Evolutionary conservation across 2,113 vertebrate species (phyloP).

Genomic region (Ivindomyrus marchei): DNA sequence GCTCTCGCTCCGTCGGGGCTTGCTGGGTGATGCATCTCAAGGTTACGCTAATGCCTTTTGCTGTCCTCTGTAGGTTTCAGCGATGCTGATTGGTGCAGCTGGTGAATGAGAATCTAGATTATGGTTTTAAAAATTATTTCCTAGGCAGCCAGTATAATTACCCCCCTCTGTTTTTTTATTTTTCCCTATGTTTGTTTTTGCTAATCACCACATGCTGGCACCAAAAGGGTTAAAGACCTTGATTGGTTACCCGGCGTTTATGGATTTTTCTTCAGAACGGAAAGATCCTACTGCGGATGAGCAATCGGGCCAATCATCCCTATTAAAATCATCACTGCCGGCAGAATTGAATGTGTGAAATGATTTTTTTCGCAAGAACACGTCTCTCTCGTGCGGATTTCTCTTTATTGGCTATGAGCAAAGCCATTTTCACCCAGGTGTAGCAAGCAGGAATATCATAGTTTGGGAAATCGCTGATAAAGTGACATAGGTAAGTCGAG

Average conservation of each 20-base stretch:
- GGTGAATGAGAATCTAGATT: neutral
- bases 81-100: neutral
- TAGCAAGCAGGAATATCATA: neutral
- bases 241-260: slow-evolving; percentile 6
- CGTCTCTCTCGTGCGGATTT: neutral
- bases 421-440: neutral
- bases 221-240: neutral
- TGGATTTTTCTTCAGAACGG: neutral
- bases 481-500: neutral
- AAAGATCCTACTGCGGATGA: neutral
- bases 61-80: neutral
- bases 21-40: neutral
- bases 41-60: neutral
- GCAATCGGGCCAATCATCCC: neutral
- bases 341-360: neutral
- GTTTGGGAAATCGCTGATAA: neutral
- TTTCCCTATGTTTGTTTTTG: neutral
- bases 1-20: neutral
- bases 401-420: neutral
- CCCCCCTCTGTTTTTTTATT: neutral
- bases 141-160: neutral
- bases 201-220: slow-evolving; percentile 10
- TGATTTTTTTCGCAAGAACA: neutral
- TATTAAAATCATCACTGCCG: neutral
- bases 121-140: slow-evolving; percentile 1